These are phyloP conservation scores for Lumbricus terrestris DNA, from an alignment of 2,888 invertebrate genomes.

Conservation along the genomic window DNA sequence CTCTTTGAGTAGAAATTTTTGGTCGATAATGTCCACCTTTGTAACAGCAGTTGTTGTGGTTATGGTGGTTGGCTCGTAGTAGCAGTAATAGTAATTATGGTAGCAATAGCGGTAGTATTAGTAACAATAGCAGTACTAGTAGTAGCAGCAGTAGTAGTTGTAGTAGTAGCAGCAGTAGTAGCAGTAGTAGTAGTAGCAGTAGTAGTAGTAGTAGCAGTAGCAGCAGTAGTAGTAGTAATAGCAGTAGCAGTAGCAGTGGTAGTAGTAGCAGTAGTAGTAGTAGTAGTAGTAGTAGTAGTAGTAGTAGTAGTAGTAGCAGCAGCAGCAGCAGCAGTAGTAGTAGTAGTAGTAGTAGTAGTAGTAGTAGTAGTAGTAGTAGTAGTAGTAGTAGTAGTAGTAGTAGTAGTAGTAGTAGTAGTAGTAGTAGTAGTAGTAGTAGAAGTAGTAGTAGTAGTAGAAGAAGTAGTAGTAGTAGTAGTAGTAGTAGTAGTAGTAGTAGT, in stretches of 20 bases:
- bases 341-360: not conserved
- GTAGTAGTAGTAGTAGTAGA: slow-evolving; percentile 22
- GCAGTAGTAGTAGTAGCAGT: slow-evolving; percentile 23
- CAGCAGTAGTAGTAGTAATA: too few relatives aligned
- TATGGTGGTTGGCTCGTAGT: not conserved
- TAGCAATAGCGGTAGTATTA: slow-evolving; percentile 21
- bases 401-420: not conserved
- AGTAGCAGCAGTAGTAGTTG: slow-evolving; percentile 23
- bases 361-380: too few relatives aligned
- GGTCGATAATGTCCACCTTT: too few relatives aligned
- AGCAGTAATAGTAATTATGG: slow-evolving; percentile 22
- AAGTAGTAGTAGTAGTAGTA: slow-evolving; percentile 21
- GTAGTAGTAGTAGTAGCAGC: slow-evolving; percentile 23
- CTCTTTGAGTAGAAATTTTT: too few relatives aligned
- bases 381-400: not conserved
- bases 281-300: slow-evolving; percentile 21
- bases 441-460: slow-evolving; percentile 21
- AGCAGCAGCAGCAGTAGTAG: too few relatives aligned
- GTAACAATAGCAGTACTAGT: slow-evolving; percentile 22
- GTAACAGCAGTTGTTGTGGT: not conserved
- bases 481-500: slow-evolving; percentile 24
- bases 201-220: slow-evolving; percentile 22
- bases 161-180: slow-evolving; percentile 21
- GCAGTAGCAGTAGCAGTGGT: slow-evolving; percentile 23
- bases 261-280: slow-evolving; percentile 21